phyloP scores from a whole-genome alignment of 2,797 vertebrate genomes.

The Atherinosoma microstoma region DNA sequence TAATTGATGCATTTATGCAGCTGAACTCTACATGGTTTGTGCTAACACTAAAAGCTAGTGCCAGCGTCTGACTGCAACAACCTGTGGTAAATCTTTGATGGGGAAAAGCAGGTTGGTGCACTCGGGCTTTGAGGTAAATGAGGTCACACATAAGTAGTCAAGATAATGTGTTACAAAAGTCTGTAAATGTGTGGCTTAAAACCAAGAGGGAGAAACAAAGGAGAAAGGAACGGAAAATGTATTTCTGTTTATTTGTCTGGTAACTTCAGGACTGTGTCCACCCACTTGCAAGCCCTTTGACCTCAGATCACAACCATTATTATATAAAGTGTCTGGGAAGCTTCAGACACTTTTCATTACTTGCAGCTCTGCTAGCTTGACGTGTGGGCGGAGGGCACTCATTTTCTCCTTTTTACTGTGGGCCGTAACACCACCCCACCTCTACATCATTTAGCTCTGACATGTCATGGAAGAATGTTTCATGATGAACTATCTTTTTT shows the following conservation, averaged over 20 bases:
- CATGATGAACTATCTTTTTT: constrained; percentile 22
- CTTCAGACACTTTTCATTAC: constrained; percentile 28
- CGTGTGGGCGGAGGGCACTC: constrained; percentile 42
- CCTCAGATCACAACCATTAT: constrained; percentile 29
- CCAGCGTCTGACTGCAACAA: constrained; percentile 7
- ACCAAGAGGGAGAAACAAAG: constrained; percentile 3
- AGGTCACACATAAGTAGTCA: constrained; percentile 12
- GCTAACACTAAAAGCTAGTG: not conserved
- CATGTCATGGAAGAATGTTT: constrained; percentile 57
- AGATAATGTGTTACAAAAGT: constrained; percentile 46
- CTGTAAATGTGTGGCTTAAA: constrained; percentile 23
- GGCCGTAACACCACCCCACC: constrained; percentile 11
- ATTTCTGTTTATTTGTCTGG: constrained; percentile 34
- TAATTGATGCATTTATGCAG: constrained; percentile 6
- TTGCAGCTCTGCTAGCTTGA: constrained; percentile 26
- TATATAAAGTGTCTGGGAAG: constrained; percentile 9
- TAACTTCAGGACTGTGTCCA: constrained; percentile 19
- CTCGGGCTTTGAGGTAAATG: constrained; percentile 18
- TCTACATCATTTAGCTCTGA: constrained; percentile 48
- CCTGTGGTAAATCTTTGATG: constrained; percentile 15
- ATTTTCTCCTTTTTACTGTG: constrained; percentile 11
- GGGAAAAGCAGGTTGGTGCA: constrained; percentile 4
- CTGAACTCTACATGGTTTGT: constrained; percentile 7
- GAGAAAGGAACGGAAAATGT: constrained; percentile 1
- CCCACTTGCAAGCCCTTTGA: constrained; percentile 14